Base-by-base conservation (phyloP, 2,888 invertebrate genomes). In the Rutpela maculata region DNA sequence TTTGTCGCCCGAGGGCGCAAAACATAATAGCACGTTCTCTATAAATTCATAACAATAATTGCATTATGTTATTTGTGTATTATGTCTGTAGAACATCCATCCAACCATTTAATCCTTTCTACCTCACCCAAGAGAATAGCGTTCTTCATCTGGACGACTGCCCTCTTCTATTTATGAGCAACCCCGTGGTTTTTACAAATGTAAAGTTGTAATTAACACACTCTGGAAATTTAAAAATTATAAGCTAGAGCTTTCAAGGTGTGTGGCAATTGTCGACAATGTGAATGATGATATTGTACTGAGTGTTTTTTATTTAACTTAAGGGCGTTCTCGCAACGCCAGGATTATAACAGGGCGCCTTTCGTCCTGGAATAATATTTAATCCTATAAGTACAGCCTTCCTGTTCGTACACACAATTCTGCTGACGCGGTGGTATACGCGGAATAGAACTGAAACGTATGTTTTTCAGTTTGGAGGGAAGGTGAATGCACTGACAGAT, bases 191-290 rank as follows among this genome's bases (percentile, higher is more conserved):
- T 84, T 85, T 74, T 77, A 81, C 84, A 84, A 84, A 81, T 82
- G 82, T 81, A 80, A 81, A 79, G 82, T 83, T 84, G 83, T 87
- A 87, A 88, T 88, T 88, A 88, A 86, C 87, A 84, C 88, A 86
- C 86, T 86, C 86, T 85, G 85, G 82, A 84, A 84, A 80, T 84
- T 19, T 65, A 77, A 82, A 85, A 87, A 85, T 85, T 85, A 84
- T 79, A 81, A 83, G 81, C 79, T 81, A 75, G 65, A 43, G 69
- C 77, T 72, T 69, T 72, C 74, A 63, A 75, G 77, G 76, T 76
- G 80, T 75, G 77, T 65, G 65, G 76, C 78, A 69, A 76, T 73
- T 72, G 67, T 74, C 59, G 59, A 12, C 19, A 12, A 22, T 17
- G 22, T 50, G 68, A 62, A 78, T 59, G 76, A 75, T 71, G 76